Percentiles rank a stretch among this genome's conserved stretches.
Conservation (phyloP, 2,797 vertebrate genomes). For the Passerculus sandwichensis region DNA sequence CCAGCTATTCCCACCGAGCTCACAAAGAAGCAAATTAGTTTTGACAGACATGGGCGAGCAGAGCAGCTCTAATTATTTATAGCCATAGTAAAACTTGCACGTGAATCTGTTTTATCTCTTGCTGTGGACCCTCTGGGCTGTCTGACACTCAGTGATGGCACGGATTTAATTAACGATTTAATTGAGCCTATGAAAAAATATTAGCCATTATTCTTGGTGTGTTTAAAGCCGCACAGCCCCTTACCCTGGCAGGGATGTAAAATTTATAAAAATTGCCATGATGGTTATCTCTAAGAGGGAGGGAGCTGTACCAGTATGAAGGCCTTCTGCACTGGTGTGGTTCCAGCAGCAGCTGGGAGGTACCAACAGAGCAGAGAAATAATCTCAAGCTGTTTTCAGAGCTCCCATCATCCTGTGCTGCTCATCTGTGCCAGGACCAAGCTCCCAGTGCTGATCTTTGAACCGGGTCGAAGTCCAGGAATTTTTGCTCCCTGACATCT, state of each 20-base stretch:
- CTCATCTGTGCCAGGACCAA: neutral
- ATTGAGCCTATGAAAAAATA: conserved; percentile 24
- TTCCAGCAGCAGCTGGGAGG: neutral
- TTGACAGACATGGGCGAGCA: neutral
- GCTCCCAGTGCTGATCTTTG: rapidly evolving
- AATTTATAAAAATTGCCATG: neutral
- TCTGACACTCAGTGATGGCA: neutral
- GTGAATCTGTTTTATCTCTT: neutral
- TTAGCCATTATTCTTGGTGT: neutral
- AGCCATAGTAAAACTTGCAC: neutral
- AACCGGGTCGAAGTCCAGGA: neutral
- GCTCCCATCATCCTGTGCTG: neutral
- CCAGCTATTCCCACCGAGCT: neutral
- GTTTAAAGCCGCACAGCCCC: neutral
- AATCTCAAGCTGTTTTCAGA: neutral
- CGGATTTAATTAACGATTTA: conserved; percentile 46
- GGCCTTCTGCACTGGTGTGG: neutral
- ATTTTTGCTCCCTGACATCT: neutral
- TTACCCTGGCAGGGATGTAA: neutral
- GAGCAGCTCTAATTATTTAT: neutral
- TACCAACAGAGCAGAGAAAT: neutral
- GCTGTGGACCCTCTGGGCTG: neutral
- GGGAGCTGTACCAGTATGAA: neutral
- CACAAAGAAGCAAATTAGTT: neutral
- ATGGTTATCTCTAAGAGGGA: neutral